Evolutionary conservation across 2,888 invertebrate species (phyloP).

Genomic region (Chymomyza fuscimana): DNA sequence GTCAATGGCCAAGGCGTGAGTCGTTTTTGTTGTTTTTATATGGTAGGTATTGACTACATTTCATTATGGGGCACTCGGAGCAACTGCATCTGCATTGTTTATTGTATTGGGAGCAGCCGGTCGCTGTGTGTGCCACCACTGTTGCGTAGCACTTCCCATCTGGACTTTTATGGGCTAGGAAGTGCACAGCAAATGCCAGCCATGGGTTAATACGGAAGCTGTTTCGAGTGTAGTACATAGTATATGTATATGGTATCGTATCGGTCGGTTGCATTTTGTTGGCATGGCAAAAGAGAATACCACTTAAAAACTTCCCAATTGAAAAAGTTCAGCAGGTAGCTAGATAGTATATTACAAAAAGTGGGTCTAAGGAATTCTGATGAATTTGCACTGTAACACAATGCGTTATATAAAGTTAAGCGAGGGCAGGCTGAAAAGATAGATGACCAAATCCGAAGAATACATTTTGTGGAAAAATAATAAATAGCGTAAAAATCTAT

Average conservation of each 20-base stretch:
- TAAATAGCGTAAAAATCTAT: too few species aligned
- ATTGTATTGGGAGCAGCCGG: slow-evolving; percentile 2
- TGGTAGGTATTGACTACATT: slow-evolving; percentile 33
- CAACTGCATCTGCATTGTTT: slow-evolving; percentile 2
- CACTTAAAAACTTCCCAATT: neutral
- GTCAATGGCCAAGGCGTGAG: slow-evolving; percentile 35
- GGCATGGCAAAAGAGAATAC: neutral
- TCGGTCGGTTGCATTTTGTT: neutral
- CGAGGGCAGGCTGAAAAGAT: too few species aligned
- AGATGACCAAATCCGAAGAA: too few species aligned
- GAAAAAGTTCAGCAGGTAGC: neutral
- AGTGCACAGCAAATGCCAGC: neutral
- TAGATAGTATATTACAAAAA: neutral
- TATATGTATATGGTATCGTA: neutral
- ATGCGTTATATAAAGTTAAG: too few species aligned
- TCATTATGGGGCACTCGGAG: neutral
- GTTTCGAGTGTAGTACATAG: neutral
- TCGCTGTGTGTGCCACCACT: neutral
- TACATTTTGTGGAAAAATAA: too few species aligned
- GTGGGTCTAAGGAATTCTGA: neutral
- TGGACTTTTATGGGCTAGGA: slow-evolving; percentile 5
- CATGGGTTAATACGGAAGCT: neutral
- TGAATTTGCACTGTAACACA: neutral
- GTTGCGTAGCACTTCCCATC: neutral
- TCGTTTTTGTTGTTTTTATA: slow-evolving; percentile 1